Evolutionary conservation across 2,888 invertebrate genomes (phyloP).

Genomic region (Agrotis puta): DNA sequence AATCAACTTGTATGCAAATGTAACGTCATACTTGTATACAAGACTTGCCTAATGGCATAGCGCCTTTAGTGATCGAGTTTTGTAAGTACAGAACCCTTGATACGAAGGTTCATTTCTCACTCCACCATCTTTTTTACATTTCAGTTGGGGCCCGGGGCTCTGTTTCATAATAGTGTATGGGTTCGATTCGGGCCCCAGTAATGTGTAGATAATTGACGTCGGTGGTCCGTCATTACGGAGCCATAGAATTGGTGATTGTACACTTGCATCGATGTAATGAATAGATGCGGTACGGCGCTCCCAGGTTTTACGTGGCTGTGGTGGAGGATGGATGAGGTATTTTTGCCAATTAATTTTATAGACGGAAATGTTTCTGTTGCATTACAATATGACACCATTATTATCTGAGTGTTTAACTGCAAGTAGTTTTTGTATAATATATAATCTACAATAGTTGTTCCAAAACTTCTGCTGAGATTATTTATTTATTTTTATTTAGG

Average conservation of each 20-base stretch:
- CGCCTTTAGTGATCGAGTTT: too few relatives aligned
- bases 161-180: constrained; percentile 52
- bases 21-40: too few relatives aligned
- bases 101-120: background rate
- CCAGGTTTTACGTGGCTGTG: constrained; percentile 47
- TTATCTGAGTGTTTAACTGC: too few relatives aligned
- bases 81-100: constrained; percentile 2
- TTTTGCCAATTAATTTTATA: background rate
- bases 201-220: constrained; percentile 73
- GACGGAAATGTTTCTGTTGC: background rate
- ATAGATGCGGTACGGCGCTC: constrained; percentile 71
- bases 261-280: constrained; percentile 72
- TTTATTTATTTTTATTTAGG: too few relatives aligned
- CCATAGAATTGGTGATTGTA: constrained; percentile 84
- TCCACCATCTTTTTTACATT: constrained; percentile 40
- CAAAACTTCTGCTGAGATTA: too few relatives aligned
- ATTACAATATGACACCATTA: too few relatives aligned
- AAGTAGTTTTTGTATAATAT: too few relatives aligned
- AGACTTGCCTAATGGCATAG: too few relatives aligned
- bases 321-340: constrained; percentile 32
- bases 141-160: constrained; percentile 54
- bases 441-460: too few relatives aligned
- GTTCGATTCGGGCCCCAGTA: constrained; percentile 59
- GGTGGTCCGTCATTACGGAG: constrained; percentile 72
- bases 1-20: too few relatives aligned